phyloP scores from a whole-genome alignment of 2,797 vertebrate species.

The Garrulus glandarius region DNA sequence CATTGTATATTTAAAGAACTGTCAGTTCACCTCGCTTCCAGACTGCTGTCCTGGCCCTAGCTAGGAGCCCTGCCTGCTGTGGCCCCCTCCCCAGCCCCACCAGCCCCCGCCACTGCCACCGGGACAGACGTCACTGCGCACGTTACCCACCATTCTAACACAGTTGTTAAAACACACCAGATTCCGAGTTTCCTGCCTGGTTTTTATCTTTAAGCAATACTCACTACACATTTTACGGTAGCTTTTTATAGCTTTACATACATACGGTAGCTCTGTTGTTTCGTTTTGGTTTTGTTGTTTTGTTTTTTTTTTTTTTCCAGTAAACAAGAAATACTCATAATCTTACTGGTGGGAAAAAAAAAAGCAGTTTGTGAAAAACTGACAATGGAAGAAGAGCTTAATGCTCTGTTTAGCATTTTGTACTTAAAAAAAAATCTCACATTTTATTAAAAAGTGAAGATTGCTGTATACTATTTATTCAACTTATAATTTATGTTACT shows the following conservation, averaged over 20 bases:
- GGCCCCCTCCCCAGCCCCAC: neutral
- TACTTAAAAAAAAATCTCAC: conserved; percentile 86
- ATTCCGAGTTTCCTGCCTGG: conserved; percentile 84
- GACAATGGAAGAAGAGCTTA: conserved; percentile 81
- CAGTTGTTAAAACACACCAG: conserved; percentile 77
- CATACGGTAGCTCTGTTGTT: conserved; percentile 73
- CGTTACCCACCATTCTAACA: conserved; percentile 63
- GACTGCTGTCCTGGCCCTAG: conserved; percentile 44
- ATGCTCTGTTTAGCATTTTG: conserved; percentile 94
- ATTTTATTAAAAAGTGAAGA: conserved; percentile 92
- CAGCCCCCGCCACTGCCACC: neutral
- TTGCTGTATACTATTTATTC: conserved; percentile 99
- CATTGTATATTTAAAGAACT: conserved; percentile 42
- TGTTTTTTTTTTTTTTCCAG: conserved; percentile 75
- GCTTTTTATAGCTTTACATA: conserved; percentile 80
- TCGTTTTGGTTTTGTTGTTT: conserved; percentile 61
- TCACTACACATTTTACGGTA: conserved; percentile 84
- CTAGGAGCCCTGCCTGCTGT: conserved; percentile 27
- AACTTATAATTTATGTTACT: conserved; percentile 99
- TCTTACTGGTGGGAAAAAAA: conserved; percentile 78
- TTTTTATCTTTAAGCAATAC: conserved; percentile 83
- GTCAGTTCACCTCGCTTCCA: conserved; percentile 34
- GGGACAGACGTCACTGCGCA: conserved; percentile 25
- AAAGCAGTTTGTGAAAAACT: conserved; percentile 82
- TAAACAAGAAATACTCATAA: conserved; percentile 83